Evolutionary conservation across 2,113 vertebrate species (phyloP).

Genomic region (Macquaria ambigua): DNA sequence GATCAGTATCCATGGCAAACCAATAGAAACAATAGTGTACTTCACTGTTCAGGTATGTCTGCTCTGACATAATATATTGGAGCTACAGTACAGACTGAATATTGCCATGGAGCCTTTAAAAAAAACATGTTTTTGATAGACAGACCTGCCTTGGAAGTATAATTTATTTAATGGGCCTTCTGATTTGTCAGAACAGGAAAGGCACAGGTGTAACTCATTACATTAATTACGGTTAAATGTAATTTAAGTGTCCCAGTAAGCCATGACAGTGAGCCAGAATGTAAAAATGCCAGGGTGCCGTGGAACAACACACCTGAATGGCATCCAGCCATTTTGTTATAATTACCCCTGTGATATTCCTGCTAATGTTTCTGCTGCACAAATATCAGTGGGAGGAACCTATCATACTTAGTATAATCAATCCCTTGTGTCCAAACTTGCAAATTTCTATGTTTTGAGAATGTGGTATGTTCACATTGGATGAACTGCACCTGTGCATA

Average conservation of each 20-base stretch:
- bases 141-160: not conserved
- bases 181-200: not conserved
- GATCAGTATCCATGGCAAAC: not conserved
- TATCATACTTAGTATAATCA: no score
- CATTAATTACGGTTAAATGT: not conserved
- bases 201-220: not conserved
- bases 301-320: not conserved
- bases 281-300: not conserved
- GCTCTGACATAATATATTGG: not conserved
- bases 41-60: conserved; percentile 15
- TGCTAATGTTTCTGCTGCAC: not conserved
- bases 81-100: not conserved
- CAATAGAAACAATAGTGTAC: not conserved
- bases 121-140: not conserved
- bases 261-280: not conserved
- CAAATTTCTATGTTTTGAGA: not conserved
- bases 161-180: not conserved
- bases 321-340: not conserved
- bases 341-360: not conserved
- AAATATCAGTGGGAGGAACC: not conserved
- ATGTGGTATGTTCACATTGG: not conserved
- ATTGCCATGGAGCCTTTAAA: no score
- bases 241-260: not conserved
- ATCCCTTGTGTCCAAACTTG: not conserved
- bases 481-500: not conserved